phyloP scores from a whole-genome alignment of 2,797 vertebrate genomes.

The Hydrocynus forskahlii region DNA sequence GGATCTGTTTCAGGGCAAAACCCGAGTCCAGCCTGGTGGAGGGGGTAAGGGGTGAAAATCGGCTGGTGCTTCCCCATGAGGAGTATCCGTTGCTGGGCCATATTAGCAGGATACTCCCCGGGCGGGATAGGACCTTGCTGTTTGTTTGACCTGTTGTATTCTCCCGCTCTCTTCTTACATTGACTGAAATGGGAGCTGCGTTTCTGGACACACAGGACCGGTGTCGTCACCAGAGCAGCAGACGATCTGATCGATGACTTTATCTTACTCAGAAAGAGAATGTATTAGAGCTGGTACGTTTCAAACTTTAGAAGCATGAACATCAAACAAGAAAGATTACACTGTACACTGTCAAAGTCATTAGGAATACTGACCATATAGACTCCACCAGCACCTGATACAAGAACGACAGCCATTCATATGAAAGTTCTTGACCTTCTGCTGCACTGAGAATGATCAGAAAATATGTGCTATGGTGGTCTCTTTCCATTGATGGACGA shows the following conservation, averaged over 20 bases:
- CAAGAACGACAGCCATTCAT: no score
- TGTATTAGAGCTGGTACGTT: neutral
- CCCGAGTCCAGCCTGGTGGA: constrained; percentile 13
- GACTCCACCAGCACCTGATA: no score
- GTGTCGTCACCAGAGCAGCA: constrained; percentile 36
- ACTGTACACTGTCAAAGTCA: neutral
- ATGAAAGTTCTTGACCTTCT: neutral
- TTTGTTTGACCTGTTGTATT: constrained; percentile 43
- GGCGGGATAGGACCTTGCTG: constrained; percentile 29
- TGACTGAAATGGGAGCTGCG: constrained; percentile 42
- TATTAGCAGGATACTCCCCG: constrained; percentile 44
- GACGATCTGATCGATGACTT: neutral
- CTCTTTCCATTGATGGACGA: neutral
- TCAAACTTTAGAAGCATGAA: neutral
- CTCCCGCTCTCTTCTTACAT: neutral
- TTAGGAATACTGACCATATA: neutral
- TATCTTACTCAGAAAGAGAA: constrained; percentile 1
- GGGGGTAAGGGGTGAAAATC: neutral
- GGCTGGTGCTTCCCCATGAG: constrained; percentile 30
- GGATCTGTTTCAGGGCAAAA: constrained; percentile 41
- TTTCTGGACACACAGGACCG: neutral
- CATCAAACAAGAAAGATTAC: no score
- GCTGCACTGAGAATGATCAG: neutral
- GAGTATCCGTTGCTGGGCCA: constrained; percentile 37
- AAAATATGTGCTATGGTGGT: neutral